These are phyloP conservation scores for Phortica variegata DNA, from an alignment of 1,140 invertebrate species.

Conservation along the genomic window DNA sequence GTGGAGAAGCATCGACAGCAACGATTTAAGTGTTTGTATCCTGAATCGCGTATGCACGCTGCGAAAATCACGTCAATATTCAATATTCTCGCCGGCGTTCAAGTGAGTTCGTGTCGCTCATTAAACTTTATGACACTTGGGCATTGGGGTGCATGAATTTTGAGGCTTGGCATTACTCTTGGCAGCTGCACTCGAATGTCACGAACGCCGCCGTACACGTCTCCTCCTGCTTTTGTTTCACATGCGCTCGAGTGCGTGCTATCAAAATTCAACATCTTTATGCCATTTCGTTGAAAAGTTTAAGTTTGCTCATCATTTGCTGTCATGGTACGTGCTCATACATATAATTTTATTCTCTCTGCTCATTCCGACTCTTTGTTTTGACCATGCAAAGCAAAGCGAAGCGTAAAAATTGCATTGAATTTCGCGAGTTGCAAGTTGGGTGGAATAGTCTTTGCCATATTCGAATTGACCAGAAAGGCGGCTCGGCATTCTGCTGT, in stretches of 20 bases:
- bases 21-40: no score
- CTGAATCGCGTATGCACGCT: no score
- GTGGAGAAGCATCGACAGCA: no score
- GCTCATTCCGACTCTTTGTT: constrained; percentile 9
- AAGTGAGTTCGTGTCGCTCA: constrained; percentile 45
- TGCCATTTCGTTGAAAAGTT: constrained; percentile 13
- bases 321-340: constrained; percentile 39
- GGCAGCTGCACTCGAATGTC: constrained; percentile 11
- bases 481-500: background rate
- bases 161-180: background rate
- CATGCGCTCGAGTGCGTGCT: no score
- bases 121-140: constrained; percentile 48
- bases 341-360: constrained; percentile 35
- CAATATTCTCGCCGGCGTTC: no score
- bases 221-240: no score
- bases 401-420: no score
- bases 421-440: constrained; percentile 17
- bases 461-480: constrained; percentile 46
- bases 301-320: constrained; percentile 52
- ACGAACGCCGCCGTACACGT: no score
- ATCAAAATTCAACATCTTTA: no score
- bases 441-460: constrained; percentile 51
- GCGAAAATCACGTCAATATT: constrained; percentile 48
- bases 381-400: no score
- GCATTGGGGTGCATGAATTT: constrained; percentile 11